Evolutionary conservation across 2,888 invertebrate genomes (phyloP).

Genomic region (Hypomecis atomaria): DNA sequence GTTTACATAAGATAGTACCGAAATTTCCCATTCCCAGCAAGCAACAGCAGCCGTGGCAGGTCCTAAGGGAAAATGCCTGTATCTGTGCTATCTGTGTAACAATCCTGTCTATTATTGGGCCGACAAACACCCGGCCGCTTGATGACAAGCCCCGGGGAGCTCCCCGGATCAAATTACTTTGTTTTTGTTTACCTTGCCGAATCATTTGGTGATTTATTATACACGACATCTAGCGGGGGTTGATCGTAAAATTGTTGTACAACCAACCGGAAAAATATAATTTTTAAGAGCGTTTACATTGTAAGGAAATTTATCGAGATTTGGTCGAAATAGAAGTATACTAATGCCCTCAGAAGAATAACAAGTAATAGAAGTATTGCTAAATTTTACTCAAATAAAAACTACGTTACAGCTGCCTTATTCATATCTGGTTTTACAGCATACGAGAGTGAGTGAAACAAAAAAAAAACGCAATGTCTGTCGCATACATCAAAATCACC

Average conservation of each 20-base stretch:
- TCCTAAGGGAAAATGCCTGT: slow-evolving; percentile 20
- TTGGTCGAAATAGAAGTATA: no score
- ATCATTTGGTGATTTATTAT: slow-evolving; percentile 28
- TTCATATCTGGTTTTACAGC: no score
- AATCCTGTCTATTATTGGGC: slow-evolving; percentile 36
- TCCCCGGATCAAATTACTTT: slow-evolving; percentile 29
- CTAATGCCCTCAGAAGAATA: no score
- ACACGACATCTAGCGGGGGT: neutral
- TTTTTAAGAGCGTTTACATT: neutral
- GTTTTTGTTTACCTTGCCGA: slow-evolving; percentile 34
- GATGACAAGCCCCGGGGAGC: slow-evolving; percentile 35
- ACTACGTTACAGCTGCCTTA: no score
- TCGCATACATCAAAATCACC: no score
- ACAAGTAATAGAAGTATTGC: no score
- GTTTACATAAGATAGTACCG: neutral
- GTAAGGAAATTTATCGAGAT: neutral
- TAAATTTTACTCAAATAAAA: no score
- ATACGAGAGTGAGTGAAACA: no score
- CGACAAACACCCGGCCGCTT: slow-evolving; percentile 31
- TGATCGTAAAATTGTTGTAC: slow-evolving; percentile 1
- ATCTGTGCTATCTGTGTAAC: slow-evolving; percentile 31
- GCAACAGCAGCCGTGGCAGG: neutral
- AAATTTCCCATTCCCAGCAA: neutral
- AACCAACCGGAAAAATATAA: neutral
- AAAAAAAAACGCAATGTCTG: no score